Evolutionary conservation across 1,140 invertebrate genomes (phyloP), one percentile per base, ranked within the genome.

Genomic region (Drosophila leontia): DNA sequence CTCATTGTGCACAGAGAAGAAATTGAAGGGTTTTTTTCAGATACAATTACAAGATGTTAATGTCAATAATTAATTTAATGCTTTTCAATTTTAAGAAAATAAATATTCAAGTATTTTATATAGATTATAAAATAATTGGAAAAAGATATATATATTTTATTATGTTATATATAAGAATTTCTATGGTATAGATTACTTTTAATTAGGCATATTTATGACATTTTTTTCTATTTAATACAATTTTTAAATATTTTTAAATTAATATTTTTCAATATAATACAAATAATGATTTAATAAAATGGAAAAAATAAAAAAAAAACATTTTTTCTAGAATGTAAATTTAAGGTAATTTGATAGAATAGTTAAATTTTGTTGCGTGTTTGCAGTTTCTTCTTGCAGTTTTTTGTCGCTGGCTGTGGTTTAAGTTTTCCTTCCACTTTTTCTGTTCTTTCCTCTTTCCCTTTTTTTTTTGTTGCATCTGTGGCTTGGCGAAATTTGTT

Each of bases 401-500:
- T 84, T 76, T 86, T 77, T 87, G 76, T 88, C 69, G 55, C 84
- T 63, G 35, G 48, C 59, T 83, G 84, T 77, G 84, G 80, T 84
- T 86, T 74, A 88, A 87, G 83, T 87, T 87, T 86, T 78, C 67
- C 29, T 37, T 53, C 77, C 32, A 50, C 41, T 29, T 76, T 50
- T 63, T 19, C 42, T 32, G 29, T 51, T 29, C 57, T 42, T 53
- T 34, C 9, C 9, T 1, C 19, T 7, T 9, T 9, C 0, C 35
- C 26, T 41, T 17, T 26, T 48, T 42, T 47, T 57, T 50, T 35
- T 59, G 29, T 56, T 62, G 50, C 75, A 72, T 77, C 80, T 87
- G 84, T 80, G 85, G 84, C 80, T 88, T 86, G 79, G 69, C 65
- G 75, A 87, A 87, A 87, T 87, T 87, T 87, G 84, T 87, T 87